A percentile compares a stretch with the other conserved stretches of the same genome.
Conservation (phyloP, 2,797 vertebrate genomes). For the Remorina albescens region DNA sequence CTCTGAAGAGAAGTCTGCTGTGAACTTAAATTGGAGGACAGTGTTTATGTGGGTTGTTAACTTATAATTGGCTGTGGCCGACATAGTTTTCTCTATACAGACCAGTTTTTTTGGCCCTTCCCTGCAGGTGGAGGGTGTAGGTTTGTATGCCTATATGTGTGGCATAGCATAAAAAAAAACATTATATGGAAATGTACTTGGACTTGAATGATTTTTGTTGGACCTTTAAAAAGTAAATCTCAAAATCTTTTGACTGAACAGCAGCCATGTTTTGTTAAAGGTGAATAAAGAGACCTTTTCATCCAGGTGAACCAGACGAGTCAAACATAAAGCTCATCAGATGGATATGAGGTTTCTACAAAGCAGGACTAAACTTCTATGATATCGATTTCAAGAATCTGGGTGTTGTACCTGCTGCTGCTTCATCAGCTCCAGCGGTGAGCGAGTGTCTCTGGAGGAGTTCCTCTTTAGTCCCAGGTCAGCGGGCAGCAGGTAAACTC, state of each 20-base stretch:
- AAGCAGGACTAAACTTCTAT: too few relatives aligned
- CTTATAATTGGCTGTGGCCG: background rate
- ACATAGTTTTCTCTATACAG: too few relatives aligned
- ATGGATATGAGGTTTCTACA: background rate
- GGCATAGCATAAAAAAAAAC: too few relatives aligned
- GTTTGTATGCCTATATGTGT: too few relatives aligned
- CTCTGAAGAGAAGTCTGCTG: too few relatives aligned
- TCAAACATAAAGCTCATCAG: background rate
- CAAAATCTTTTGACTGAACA: too few relatives aligned
- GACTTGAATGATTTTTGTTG: background rate
- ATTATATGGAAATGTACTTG: too few relatives aligned
- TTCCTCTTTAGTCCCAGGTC: constrained; percentile 78
- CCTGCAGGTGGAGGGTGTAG: too few relatives aligned
- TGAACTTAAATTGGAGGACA: too few relatives aligned
- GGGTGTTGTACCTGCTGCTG: constrained; percentile 68
- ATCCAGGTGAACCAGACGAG: background rate
- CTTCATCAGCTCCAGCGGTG: constrained; percentile 84
- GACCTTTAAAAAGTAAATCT: too few relatives aligned
- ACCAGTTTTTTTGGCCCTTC: too few relatives aligned
- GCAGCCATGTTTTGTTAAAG: background rate
- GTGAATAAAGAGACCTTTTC: background rate
- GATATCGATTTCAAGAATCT: background rate
- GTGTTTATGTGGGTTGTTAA: too few relatives aligned
- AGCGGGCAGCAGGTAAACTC: constrained; percentile 58
- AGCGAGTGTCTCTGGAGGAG: constrained; percentile 66